Base-by-base conservation (phyloP, 2,113 vertebrate species). In the Tonatia bakeri region DNA sequence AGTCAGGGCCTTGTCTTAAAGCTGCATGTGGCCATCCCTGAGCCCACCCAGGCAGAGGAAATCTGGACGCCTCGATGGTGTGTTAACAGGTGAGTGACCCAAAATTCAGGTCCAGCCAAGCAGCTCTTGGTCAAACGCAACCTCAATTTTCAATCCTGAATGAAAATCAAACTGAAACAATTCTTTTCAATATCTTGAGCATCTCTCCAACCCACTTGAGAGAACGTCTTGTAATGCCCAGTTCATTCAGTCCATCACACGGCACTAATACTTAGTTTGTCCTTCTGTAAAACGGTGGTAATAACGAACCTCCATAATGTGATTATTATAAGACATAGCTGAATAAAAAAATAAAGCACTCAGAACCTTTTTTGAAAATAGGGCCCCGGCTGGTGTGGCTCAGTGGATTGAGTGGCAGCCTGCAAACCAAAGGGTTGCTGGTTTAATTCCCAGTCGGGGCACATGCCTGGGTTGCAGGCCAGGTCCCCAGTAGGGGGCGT, bases 71-170 rank as follows among this genome's bases (percentile, higher is more conserved):
- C 56, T 93, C 15, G 1, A 36, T 15, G 22, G 13, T 67, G 79
- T 87, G 92, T 6, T 87, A 90, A 96, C 83, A 90, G 83, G 79
- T 93, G 69, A 82, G 67, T 24, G 47, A 64, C 86, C 69, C 33
- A 45, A 92, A 56, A 85, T 80, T 85, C 93, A 93, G 17, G 61
- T 83, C 36, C 91, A 95, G 82, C 91, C 69, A 92, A 90, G 88
- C 47, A 91, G 76, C 77, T 76, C 54, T 36, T 67, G 65, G 65
- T 69, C 65, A 69, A 36, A 36, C 10, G 26, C n/a, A 79, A 93
- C 73, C 77, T n/a, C 54, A 69, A 70, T 0, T 19, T 86, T 93
- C 82, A 70, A 50, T 88, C 83, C 79, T 92, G 88, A 96, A 96
- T 80, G 77, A 86, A 94, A 89, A 64, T 13, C 70, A 94, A 92